Conservation (phyloP, 2,797 vertebrate genomes). For the Steatocranus sp. region DNA sequence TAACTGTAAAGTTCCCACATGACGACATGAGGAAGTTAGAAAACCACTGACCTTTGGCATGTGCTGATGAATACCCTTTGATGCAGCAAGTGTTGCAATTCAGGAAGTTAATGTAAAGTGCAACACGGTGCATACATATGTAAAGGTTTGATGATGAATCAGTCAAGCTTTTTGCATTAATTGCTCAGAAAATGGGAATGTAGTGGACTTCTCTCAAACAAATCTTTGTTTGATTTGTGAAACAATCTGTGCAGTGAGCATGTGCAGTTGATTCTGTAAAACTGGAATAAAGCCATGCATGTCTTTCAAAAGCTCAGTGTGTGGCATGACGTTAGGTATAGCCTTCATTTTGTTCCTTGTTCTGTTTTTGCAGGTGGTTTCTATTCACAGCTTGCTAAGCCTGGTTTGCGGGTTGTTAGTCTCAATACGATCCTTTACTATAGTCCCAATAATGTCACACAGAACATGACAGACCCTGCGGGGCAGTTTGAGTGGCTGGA, state of each 20-base stretch:
- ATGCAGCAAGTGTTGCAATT: neutral
- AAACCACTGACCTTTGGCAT: neutral
- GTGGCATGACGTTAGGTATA: neutral
- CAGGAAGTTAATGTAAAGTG: neutral
- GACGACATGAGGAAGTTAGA: neutral
- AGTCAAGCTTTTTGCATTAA: rapidly evolving
- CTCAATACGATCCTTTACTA: constrained; percentile 97
- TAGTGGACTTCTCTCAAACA: neutral
- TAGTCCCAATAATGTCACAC: constrained; percentile 77
- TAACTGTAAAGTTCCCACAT: neutral
- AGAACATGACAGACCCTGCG: constrained; percentile 87
- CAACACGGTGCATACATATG: neutral
- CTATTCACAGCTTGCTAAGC: constrained; percentile 84
- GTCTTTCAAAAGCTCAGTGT: neutral
- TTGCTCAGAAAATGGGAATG: neutral
- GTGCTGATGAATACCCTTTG: neutral
- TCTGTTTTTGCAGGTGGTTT: constrained; percentile 80
- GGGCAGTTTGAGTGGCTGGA: constrained; percentile 89
- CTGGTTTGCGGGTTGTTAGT: constrained; percentile 84
- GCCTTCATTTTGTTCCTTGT: neutral
- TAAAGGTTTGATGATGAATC: neutral
- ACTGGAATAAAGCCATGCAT: neutral
- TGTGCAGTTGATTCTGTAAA: neutral
- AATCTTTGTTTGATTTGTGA: neutral
- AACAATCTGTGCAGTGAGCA: neutral